phyloP scores from a whole-genome alignment of 1,140 invertebrate species.

The Lasioglossum baleicum region DNA sequence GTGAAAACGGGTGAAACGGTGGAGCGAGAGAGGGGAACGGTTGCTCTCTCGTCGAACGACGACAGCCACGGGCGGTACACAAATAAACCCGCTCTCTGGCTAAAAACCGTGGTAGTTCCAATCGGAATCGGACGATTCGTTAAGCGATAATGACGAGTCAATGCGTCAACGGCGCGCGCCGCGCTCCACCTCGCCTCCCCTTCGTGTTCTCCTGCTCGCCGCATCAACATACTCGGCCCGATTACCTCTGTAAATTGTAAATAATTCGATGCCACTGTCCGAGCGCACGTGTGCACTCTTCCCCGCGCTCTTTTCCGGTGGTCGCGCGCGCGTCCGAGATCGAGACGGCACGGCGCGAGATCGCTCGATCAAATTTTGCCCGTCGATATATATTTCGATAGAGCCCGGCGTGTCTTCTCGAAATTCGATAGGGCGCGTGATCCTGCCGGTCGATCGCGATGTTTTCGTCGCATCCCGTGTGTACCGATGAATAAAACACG shows the following conservation, averaged over 20 bases:
- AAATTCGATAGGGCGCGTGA: background rate
- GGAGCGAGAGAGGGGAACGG: conserved; percentile 45
- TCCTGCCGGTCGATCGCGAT: background rate
- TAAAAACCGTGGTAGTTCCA: conserved; percentile 46
- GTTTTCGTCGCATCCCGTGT: conserved; percentile 24
- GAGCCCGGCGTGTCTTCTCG: background rate
- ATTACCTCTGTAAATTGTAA: conserved; percentile 72
- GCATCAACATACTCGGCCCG: conserved; percentile 1
- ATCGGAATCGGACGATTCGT: conserved; percentile 69
- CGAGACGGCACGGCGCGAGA: too few relatives aligned
- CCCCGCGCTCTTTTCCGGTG: too few relatives aligned
- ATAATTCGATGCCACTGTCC: conserved; percentile 56
- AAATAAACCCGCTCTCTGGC: conserved; percentile 50
- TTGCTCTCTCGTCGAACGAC: conserved; percentile 60
- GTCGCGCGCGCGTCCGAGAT: too few relatives aligned
- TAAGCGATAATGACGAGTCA: conserved; percentile 77
- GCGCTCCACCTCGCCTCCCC: background rate
- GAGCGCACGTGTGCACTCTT: background rate
- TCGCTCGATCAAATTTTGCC: background rate
- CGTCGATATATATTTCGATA: background rate
- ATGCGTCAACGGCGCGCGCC: conserved; percentile 69
- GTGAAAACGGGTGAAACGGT: conserved; percentile 36
- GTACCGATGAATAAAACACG: conserved; percentile 29
- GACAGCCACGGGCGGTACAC: conserved; percentile 36
- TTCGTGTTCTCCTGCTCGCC: background rate